Base-by-base conservation (phyloP, 2,797 vertebrate genomes). In the Gastrophryne carolinensis region DNA sequence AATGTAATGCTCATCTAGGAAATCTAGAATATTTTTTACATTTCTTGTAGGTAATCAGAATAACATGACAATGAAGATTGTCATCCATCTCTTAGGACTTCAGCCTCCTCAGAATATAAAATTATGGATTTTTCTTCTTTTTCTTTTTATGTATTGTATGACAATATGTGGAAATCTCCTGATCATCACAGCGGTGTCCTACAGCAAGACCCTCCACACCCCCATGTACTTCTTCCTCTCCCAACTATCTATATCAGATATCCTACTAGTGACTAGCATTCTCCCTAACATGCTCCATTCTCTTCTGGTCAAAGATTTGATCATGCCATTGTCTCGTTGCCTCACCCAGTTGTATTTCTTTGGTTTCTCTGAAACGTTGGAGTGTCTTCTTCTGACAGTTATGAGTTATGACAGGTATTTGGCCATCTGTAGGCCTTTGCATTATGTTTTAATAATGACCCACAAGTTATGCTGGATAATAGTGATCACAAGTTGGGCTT, bases 191-290 rank as follows among this genome's bases (percentile, higher is more conserved):
- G n/a, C n/a, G n/a, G n/a, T n/a, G n/a, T n/a, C n/a, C n/a, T n/a
- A n/a, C n/a, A n/a, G n/a, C n/a, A n/a, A n/a, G n/a, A n/a, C n/a
- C n/a, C n/a, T n/a, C n/a, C n/a, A n/a, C n/a, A n/a, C n/a, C n/a
- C 54, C 54, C 1, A 34, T 58, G 54, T 58, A 58, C 54, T 58
- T 58, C 54, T 58, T 58, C 54, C 54, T 58, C 7, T 15, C 54
- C 29, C 54, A 58, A 4, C 27, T 58, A 29, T 58, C 54, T 17
- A 2, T 58, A 29, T 58, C 27, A 17, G 54, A 58, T 17, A 29
- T 32, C 29, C 6, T 58, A 30, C 27, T 29, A 5, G 32, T 27
- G 3, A 30, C 29, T 29, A 6, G 6, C 29, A 58, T 58, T 32
- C 26, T 58, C 13, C 54, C 54, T 2, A 32, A 58, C 27, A n/a